phyloP scores from a whole-genome alignment of 2,113 vertebrate species.

The Sinocyclocheilus anophthalmus region DNA sequence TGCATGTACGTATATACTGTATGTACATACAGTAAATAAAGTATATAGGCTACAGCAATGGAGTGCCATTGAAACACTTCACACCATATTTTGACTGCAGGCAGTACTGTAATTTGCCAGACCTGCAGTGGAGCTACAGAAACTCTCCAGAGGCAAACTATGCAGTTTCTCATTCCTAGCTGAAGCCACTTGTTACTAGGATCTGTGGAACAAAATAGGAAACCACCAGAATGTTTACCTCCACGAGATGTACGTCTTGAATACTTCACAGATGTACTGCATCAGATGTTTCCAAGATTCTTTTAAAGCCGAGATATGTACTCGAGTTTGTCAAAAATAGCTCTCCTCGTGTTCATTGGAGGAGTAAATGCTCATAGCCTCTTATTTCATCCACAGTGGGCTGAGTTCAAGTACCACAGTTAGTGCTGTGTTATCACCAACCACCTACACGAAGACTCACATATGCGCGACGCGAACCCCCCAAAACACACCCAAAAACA shows the following conservation, averaged over 20 bases:
- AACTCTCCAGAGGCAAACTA: constrained; percentile 39
- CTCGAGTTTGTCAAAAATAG: constrained; percentile 5
- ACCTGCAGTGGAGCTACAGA: constrained; percentile 74
- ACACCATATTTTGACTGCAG: constrained; percentile 79
- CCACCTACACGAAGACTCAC: constrained; percentile 7
- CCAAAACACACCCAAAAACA: neutral
- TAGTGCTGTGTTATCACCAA: constrained; percentile 15
- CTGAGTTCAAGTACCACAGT: constrained; percentile 40
- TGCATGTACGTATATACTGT: too few relatives aligned
- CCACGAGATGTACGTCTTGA: neutral
- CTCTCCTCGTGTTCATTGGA: neutral
- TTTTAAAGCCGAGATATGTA: neutral
- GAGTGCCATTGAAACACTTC: constrained; percentile 44
- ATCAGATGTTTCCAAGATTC: neutral
- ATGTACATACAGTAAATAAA: too few relatives aligned
- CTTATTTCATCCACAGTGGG: constrained; percentile 23
- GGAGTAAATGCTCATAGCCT: constrained; percentile 28
- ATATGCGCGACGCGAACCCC: neutral
- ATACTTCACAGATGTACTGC: neutral
- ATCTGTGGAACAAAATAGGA: neutral
- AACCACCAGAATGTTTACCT: neutral
- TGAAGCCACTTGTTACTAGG: neutral
- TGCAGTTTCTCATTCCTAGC: constrained; percentile 21
- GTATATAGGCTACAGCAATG: neutral
- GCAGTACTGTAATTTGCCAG: constrained; percentile 80